Conservation (phyloP, 2,113 vertebrate species). For the Saguinus imperator region DNA sequence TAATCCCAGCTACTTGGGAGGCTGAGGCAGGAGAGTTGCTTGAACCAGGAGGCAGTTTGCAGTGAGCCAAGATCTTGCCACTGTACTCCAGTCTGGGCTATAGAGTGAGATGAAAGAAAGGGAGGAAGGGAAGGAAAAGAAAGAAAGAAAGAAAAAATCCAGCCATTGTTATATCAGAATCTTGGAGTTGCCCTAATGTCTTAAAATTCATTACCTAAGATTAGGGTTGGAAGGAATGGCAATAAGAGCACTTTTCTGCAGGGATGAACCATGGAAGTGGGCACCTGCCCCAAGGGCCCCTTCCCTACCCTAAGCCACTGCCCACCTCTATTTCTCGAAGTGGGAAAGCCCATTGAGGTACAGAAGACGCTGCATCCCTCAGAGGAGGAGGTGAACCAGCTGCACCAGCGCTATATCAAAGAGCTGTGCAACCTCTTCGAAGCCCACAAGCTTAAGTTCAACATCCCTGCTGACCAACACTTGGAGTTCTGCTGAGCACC, state of each 20-base stretch:
- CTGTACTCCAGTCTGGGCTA: neutral
- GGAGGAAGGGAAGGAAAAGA: accelerated
- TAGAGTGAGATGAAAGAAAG: neutral
- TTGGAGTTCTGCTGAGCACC: conserved; percentile 90
- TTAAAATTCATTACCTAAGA: neutral
- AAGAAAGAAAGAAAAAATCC: neutral
- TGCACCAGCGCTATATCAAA: conserved; percentile 90
- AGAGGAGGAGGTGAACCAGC: conserved; percentile 84
- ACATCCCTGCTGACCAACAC: conserved; percentile 89
- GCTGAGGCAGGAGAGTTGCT: neutral
- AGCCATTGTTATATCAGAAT: neutral
- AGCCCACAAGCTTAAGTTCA: conserved; percentile 91
- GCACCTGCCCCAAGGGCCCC: neutral
- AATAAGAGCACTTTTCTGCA: neutral
- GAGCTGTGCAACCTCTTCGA: conserved; percentile 92
- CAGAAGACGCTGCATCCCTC: conserved; percentile 84
- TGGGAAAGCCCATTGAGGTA: conserved; percentile 93
- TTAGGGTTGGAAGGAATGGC: neutral
- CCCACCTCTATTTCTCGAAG: conserved; percentile 78
- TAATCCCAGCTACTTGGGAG: neutral
- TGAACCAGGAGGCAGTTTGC: neutral
- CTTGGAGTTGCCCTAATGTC: neutral
- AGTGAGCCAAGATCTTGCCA: neutral
- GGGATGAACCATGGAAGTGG: neutral
- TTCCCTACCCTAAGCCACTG: neutral